Percentiles rank a stretch among this genome's conserved stretches.
Evolutionary conservation across 2,888 invertebrate species (phyloP).

Genomic region (Bruchidius siliquastri): DNA sequence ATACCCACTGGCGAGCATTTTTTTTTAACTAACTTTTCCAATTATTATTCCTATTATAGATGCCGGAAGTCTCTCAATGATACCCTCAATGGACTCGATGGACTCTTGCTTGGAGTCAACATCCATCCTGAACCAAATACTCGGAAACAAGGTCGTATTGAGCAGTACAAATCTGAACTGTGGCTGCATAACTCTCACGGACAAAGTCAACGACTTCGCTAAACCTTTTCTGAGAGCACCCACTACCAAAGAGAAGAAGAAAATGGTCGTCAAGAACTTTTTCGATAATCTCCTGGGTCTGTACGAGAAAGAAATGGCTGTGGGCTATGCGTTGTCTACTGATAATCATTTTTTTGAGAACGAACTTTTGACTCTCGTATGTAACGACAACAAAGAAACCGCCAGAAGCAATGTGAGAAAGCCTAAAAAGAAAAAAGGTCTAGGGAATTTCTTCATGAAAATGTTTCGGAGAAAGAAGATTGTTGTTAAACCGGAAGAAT

Average conservation of each 20-base stretch:
- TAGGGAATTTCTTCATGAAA: neutral
- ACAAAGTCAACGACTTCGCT: neutral
- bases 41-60: no score
- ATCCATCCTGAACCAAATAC: neutral
- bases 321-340: slow-evolving; percentile 18
- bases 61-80: neutral
- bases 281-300: slow-evolving; percentile 21
- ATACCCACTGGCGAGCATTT: no score
- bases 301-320: slow-evolving; percentile 24
- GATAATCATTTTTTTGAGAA: slow-evolving; percentile 21
- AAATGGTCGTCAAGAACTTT: slow-evolving; percentile 16
- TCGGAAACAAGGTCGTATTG: neutral
- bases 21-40: no score
- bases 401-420: neutral
- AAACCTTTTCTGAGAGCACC: neutral
- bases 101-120: neutral
- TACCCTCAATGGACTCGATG: neutral
- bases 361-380: slow-evolving; percentile 8
- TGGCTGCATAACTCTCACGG: neutral
- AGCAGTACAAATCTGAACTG: neutral
- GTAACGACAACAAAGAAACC: neutral
- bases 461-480: neutral
- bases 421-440: slow-evolving; percentile 2
- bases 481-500: neutral
- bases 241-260: slow-evolving; percentile 3